Evolutionary conservation across 1,140 invertebrate species (phyloP), one percentile per base, ranked within the genome.

Genomic region (Zaprionus ghesquierei): DNA sequence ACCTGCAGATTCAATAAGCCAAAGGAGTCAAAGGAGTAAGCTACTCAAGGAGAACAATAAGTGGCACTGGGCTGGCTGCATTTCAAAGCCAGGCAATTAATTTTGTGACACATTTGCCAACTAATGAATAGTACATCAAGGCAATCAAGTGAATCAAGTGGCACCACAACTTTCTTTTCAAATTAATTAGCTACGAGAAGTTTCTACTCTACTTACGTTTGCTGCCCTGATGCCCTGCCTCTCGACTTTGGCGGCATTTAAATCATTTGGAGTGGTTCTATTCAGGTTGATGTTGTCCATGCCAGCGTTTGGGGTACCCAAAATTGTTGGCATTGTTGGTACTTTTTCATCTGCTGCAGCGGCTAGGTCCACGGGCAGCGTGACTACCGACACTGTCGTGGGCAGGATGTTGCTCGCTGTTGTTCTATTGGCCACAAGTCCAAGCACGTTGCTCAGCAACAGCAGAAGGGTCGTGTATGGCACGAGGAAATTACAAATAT

Each of bases 401-500:
- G 29, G 15, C 5, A 50, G 20, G 1, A 15, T 6, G 13, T 13
- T 22, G n/a, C n/a, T n/a, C n/a, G 22, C 44, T 13, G 25, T 25
- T 23, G 51, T 59, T 10, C 25, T 41, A 5, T 25, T 33, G 9
- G 3, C 25, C 23, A 33, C 4, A 33, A 66, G 27, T 25, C 27
- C 54, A 1, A 20, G 29, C 44, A 33, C 33, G 51, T 66, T 53
- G 44, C 54, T 23, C 6, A 38, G 27, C 20, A 71, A 31, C 23
- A 53, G 31, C 0, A 50, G 27, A 3, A 66, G 46, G 25, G 35
- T 33, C 15, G 46, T 38, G 20, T 38, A 51, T 5, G 54, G 20
- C 15, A 71, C 31, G 12, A 66, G 46, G 15, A 59, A 27, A 8
- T 71, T 53, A 44, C 35, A 44, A 4, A 59, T 25, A 10, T 44